A percentile compares a stretch with the other conserved stretches of the same genome.
Evolutionary conservation across 2,797 vertebrate genomes (phyloP).

Genomic region (Pygocentrus nattereri): DNA sequence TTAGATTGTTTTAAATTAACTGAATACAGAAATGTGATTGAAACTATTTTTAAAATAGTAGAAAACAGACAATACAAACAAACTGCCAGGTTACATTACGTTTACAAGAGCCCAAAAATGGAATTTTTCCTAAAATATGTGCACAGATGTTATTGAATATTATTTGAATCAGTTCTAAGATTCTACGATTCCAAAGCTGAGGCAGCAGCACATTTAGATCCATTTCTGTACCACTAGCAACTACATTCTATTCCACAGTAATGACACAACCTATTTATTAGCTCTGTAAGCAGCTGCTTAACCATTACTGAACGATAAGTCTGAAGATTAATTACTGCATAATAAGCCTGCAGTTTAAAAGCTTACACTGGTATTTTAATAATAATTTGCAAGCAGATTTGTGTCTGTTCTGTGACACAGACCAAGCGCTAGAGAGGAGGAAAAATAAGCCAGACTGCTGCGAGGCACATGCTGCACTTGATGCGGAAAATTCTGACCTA

Average conservation of each 20-base stretch:
- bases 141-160: neutral
- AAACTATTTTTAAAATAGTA: neutral
- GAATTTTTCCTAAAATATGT: neutral
- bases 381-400: neutral
- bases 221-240: neutral
- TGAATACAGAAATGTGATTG: neutral
- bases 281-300: neutral
- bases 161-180: neutral
- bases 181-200: neutral
- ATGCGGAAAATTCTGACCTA: conserved; percentile 63
- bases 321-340: neutral
- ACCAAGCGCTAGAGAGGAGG: neutral
- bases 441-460: conserved; percentile 21
- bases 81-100: neutral
- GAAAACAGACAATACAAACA: neutral
- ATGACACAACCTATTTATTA: too few relatives aligned
- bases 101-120: neutral
- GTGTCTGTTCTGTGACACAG: neutral
- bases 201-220: neutral
- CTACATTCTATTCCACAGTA: too few relatives aligned
- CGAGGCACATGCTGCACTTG: conserved; percentile 39
- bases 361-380: neutral
- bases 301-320: neutral
- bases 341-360: neutral
- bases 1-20: neutral